Base-by-base conservation (phyloP, 2,113 vertebrate genomes). In the Callopanchax toddi region DNA sequence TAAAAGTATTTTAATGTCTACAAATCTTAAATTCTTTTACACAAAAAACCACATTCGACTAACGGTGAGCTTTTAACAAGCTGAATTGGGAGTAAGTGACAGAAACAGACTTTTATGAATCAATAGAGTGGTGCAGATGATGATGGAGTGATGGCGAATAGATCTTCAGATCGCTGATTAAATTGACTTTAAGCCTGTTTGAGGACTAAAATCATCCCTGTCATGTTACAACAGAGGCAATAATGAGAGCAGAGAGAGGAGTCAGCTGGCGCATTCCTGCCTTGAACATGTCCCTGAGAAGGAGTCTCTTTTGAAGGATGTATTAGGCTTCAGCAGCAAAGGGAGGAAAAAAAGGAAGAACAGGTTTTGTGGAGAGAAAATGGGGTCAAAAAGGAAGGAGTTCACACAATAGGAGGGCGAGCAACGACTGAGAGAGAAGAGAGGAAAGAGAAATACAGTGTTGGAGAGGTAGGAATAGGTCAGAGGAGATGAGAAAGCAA, bases 111-210 rank as follows among this genome's bases (percentile, higher is more conserved):
- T n/a, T n/a, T n/a, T n/a, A n/a, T n/a, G n/a, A n/a, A n/a, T n/a
- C n/a, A n/a, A n/a, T n/a, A n/a, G n/a, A n/a, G n/a, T 67, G 79
- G 67, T 78, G 67, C 60, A 69, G 44, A 42, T 67, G 50, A 46
- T 63, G 57, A 74, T 23, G n/a, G 54, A 75, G 56, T 39, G 66
- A 67, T 44, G 1, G 20, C 37, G 40, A 26, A 22, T 26, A 26
- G 55, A 74, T 79, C 10, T 66, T 59, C 32, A 49, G 75, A 60
- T 67, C 64, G 54, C 13, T 72, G 69, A 88, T 74, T 78, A 77
- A n/a, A 74, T 10, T 1, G 26, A 18, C 55, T 63, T 60, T 56
- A 46, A 70, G 69, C 46, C 51, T 32, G 29, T 84, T 43, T n/a
- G 16, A 17, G 37, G 15, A 40, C 16, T 57, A 54, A 62, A 74